These are phyloP conservation scores for Nicator chloris DNA, from an alignment of 2,113 vertebrate genomes.

Conservation along the genomic window DNA sequence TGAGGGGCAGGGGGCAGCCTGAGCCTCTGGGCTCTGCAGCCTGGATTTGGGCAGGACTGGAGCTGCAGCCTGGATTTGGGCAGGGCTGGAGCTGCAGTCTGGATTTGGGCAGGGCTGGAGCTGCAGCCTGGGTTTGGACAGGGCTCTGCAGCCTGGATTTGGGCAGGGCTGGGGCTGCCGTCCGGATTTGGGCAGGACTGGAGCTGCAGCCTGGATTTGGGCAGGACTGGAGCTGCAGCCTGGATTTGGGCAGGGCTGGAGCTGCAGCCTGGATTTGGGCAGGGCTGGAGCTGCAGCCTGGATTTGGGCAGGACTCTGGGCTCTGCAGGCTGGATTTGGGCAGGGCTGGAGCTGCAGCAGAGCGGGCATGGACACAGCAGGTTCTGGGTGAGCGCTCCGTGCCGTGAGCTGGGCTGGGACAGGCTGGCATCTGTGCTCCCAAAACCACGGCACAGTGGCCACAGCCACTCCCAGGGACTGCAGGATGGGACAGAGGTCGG, in stretches of 20 bases:
- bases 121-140: too few species aligned
- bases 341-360: not conserved
- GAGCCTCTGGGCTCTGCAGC: not conserved
- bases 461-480: not conserved
- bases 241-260: not conserved
- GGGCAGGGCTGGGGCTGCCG: not conserved
- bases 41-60: not conserved
- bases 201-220: not conserved
- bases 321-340: not conserved
- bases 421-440: conserved; percentile 45
- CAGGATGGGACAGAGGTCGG: rapidly evolving
- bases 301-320: not conserved
- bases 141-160: not conserved
- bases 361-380: conserved; percentile 34
- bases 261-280: not conserved
- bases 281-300: not conserved
- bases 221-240: not conserved
- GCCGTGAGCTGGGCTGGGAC: conserved; percentile 44
- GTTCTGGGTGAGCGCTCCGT: conserved; percentile 26
- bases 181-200: not conserved
- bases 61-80: not conserved
- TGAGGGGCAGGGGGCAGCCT: not conserved
- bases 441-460: not conserved
- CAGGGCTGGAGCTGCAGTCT: not conserved
- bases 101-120: not conserved